Conservation (phyloP, 2,888 invertebrate genomes). For the Caenorhabditis sp. region DNA sequence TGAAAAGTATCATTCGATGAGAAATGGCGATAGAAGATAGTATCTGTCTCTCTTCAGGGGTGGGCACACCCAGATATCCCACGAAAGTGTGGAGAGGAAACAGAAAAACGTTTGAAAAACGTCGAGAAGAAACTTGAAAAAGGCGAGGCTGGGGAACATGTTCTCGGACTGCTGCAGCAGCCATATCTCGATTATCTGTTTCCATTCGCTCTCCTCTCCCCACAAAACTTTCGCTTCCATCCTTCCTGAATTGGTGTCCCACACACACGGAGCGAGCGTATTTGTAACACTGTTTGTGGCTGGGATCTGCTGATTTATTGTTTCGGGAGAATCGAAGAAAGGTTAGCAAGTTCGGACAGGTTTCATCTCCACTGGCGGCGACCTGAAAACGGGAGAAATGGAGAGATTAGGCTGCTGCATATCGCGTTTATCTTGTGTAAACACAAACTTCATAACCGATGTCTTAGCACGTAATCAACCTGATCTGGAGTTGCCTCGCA, state of each 20-base stretch:
- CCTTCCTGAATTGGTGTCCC: slow-evolving; percentile 30
- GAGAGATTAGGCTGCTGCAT: slow-evolving; percentile 31
- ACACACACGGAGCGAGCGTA: neutral
- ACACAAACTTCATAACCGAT: neutral
- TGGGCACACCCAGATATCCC: slow-evolving; percentile 43
- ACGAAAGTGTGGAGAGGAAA: slow-evolving; percentile 8
- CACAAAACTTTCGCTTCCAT: slow-evolving; percentile 9
- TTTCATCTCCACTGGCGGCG: slow-evolving; percentile 18
- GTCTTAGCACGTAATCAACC: slow-evolving; percentile 27
- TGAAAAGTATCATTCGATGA: slow-evolving; percentile 18
- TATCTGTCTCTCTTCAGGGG: slow-evolving; percentile 12
- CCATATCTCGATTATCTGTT: slow-evolving; percentile 46
- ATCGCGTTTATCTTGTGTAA: slow-evolving; percentile 11
- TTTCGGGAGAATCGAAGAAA: slow-evolving; percentile 40
- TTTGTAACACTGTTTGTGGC: slow-evolving; percentile 28
- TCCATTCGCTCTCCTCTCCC: slow-evolving; percentile 12
- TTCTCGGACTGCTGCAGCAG: slow-evolving; percentile 27
- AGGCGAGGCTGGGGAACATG: slow-evolving; percentile 29
- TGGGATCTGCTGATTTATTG: slow-evolving; percentile 46
- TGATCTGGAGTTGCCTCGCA: neutral
- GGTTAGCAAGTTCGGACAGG: slow-evolving; percentile 55
- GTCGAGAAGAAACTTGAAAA: slow-evolving; percentile 38
- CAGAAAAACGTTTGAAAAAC: slow-evolving; percentile 39
- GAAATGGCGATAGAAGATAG: slow-evolving; percentile 39
- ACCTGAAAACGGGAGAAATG: slow-evolving; percentile 26